Evolutionary conservation across 2,797 vertebrate genomes (phyloP).

Genomic region (Decapterus maruadsi): DNA sequence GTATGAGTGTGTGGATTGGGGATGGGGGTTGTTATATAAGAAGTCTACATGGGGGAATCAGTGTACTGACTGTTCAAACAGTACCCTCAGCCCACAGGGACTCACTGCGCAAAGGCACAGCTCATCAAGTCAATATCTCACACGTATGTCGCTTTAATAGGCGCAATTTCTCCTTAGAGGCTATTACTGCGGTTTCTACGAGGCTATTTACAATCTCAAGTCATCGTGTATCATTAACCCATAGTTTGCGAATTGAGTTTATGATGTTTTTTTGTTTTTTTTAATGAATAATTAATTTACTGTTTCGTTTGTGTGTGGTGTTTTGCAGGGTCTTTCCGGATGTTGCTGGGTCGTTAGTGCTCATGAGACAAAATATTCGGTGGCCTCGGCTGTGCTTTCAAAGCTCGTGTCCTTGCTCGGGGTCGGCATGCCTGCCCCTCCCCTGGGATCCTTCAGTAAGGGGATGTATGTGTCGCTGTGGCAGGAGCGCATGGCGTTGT

Average conservation of each 20-base stretch:
- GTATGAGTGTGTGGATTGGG: conserved; percentile 55
- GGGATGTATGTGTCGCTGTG: conserved; percentile 91
- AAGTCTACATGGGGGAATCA: conserved; percentile 41
- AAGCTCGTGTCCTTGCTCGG: conserved; percentile 76
- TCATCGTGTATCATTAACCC: conserved; percentile 1
- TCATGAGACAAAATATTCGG: conserved; percentile 64
- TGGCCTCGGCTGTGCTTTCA: conserved; percentile 68
- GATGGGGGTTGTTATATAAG: conserved; percentile 60
- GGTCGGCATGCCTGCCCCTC: conserved; percentile 84
- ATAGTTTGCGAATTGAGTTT: conserved; percentile 18
- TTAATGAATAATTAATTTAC: not conserved
- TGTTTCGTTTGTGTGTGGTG: conserved; percentile 1
- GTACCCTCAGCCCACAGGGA: conserved; percentile 40
- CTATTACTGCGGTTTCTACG: conserved; percentile 5
- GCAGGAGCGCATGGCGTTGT: conserved; percentile 71
- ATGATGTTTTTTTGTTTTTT: no score
- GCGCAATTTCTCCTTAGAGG: conserved; percentile 27
- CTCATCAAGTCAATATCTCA: conserved; percentile 61
- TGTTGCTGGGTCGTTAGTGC: not conserved
- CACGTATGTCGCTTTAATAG: conserved; percentile 47
- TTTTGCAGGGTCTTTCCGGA: not conserved
- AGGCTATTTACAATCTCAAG: conserved; percentile 60
- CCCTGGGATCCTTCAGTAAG: conserved; percentile 86
- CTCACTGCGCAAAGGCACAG: conserved; percentile 53
- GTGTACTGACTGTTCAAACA: conserved; percentile 47